Evolutionary conservation across 2,113 vertebrate species (phyloP).

Genomic region (Thamnaconus septentrionalis): DNA sequence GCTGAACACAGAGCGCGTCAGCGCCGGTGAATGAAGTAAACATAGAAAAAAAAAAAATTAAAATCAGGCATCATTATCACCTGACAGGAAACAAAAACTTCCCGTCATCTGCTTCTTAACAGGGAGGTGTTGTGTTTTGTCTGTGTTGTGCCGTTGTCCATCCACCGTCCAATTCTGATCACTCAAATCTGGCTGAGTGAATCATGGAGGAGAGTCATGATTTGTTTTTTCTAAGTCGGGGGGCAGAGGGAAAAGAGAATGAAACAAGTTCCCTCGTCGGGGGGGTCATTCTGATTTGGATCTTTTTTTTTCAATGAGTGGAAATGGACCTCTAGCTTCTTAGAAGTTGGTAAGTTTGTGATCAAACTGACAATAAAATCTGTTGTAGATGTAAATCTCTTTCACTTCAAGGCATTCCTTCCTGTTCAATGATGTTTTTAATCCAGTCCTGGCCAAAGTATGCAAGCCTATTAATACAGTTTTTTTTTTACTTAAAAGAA

Average conservation of each 20-base stretch:
- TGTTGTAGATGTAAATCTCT: too few relatives aligned
- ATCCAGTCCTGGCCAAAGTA: too few relatives aligned
- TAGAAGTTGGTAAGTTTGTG: too few relatives aligned
- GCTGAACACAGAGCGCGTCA: constrained; percentile 46
- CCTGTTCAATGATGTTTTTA: too few relatives aligned
- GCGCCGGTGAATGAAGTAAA: constrained; percentile 52
- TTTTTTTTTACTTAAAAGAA: too few relatives aligned
- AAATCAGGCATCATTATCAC: constrained; percentile 65
- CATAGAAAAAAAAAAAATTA: constrained; percentile 30
- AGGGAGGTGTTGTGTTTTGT: constrained; percentile 51
- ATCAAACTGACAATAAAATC: too few relatives aligned
- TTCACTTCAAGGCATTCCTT: too few relatives aligned
- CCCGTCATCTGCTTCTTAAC: constrained; percentile 46
- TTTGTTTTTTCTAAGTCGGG: constrained; percentile 50
- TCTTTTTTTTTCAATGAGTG: too few relatives aligned
- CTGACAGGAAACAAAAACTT: constrained; percentile 57
- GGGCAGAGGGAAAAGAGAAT: constrained; percentile 17
- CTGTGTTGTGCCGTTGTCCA: constrained; percentile 48
- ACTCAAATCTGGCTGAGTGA: constrained; percentile 49
- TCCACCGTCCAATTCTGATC: constrained; percentile 63
- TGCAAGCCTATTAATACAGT: too few relatives aligned
- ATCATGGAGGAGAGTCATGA: constrained; percentile 46
- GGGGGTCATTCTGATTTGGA: too few relatives aligned
- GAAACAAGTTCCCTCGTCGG: background rate
- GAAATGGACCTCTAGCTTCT: too few relatives aligned